A percentile compares a stretch with the other conserved stretches of the same genome.
phyloP scores from a whole-genome alignment of 2,888 invertebrate species.

The Augochlorella aurata region DNA sequence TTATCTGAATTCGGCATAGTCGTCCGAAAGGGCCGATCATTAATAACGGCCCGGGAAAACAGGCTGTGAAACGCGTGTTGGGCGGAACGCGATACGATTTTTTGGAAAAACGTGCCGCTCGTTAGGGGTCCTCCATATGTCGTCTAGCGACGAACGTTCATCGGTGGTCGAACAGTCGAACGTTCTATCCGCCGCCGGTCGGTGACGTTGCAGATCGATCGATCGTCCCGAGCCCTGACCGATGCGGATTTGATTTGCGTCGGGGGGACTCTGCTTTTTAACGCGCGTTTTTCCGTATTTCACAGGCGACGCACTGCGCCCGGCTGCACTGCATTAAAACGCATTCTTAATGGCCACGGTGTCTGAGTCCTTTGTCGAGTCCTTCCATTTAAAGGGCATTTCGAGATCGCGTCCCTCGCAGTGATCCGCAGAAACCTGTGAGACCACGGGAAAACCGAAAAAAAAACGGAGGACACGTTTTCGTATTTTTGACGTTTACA shows the following conservation, averaged over 20 bases:
- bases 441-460: neutral
- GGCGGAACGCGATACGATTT: constrained; percentile 15
- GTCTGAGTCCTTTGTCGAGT: constrained; percentile 56
- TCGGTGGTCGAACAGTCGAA: no score
- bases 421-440: constrained; percentile 63
- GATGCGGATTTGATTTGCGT: constrained; percentile 50
- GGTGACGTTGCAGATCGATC: constrained; percentile 67
- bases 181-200: constrained; percentile 25
- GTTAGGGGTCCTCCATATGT: constrained; percentile 51
- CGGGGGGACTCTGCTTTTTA: constrained; percentile 35
- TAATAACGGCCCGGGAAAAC: neutral
- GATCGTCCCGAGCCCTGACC: constrained; percentile 27
- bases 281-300: constrained; percentile 45
- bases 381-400: constrained; percentile 60
- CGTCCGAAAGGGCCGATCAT: neutral
- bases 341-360: constrained; percentile 60
- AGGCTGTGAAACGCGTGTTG: neutral
- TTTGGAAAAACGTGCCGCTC: constrained; percentile 41
- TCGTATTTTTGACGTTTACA: neutral
- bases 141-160: constrained; percentile 3
- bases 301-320: constrained; percentile 14
- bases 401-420: constrained; percentile 16
- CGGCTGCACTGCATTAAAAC: constrained; percentile 68
- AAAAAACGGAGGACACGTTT: constrained; percentile 9
- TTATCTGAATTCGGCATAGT: neutral